phyloP scores from a whole-genome alignment of 2,113 vertebrate genomes.

The Ranitomeya imitator region DNA sequence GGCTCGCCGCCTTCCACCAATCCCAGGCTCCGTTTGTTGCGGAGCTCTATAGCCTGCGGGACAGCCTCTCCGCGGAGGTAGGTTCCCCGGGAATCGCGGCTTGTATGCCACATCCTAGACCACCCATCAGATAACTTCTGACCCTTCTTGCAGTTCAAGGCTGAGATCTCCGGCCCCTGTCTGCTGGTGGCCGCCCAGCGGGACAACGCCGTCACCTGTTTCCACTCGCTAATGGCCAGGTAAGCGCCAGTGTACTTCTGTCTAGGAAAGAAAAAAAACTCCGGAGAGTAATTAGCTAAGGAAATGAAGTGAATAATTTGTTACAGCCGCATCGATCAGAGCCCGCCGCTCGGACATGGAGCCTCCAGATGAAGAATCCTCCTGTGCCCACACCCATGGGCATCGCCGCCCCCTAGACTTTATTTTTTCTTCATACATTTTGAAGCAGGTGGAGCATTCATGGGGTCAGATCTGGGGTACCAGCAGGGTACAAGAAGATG shows the following conservation, averaged over 20 bases:
- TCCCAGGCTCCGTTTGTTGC: constrained; percentile 62
- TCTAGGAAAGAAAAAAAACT: background rate
- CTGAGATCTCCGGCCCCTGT: constrained; percentile 61
- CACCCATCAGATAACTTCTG: background rate
- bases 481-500: no score
- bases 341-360: background rate
- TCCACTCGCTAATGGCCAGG: constrained; percentile 69
- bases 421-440: background rate
- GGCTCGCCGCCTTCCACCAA: constrained; percentile 62
- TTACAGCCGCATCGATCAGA: background rate
- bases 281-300: constrained; percentile 30
- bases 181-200: constrained; percentile 70
- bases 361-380: background rate
- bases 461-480: background rate
- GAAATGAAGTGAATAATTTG: constrained; percentile 33
- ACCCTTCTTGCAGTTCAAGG: constrained; percentile 59
- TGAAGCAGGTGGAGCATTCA: background rate
- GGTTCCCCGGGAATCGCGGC: background rate
- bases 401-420: background rate
- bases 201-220: constrained; percentile 62
- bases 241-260: constrained; percentile 56
- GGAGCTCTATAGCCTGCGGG: constrained; percentile 56
- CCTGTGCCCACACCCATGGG: background rate
- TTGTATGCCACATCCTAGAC: background rate
- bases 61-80: constrained; percentile 60